A percentile compares a stretch with the other conserved stretches of the same genome.
These are phyloP conservation scores for Agrochola litura DNA, from an alignment of 2,888 invertebrate species.

Conservation along the genomic window DNA sequence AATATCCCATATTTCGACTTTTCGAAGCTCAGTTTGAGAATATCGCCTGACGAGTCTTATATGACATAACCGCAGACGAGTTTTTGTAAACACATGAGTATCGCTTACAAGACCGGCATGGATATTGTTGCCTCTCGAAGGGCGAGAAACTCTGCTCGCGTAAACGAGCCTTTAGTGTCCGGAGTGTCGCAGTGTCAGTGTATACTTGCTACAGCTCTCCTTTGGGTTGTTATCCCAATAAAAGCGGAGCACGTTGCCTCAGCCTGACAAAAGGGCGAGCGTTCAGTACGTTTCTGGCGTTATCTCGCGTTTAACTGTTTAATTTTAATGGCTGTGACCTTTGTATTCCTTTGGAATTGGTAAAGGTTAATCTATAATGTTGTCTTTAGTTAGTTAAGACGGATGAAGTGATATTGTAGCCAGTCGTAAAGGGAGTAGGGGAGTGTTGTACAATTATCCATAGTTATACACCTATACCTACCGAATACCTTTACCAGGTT, in stretches of 20 bases:
- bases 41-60: neutral
- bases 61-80: neutral
- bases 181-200: conserved; percentile 31
- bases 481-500: no score
- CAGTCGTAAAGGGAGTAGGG: neutral
- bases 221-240: conserved; percentile 68
- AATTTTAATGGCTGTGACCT: conserved; percentile 53
- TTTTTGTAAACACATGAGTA: neutral
- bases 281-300: conserved; percentile 50
- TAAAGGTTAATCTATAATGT: conserved; percentile 18
- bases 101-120: neutral
- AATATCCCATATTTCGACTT: neutral
- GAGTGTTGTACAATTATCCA: no score
- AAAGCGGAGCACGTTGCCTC: conserved; percentile 67
- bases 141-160: neutral
- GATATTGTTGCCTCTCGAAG: neutral
- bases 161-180: conserved; percentile 21
- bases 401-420: neutral
- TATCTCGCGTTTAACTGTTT: conserved; percentile 54
- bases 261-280: conserved; percentile 66
- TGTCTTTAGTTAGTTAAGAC: neutral
- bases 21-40: neutral
- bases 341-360: conserved; percentile 25
- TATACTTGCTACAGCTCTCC: conserved; percentile 43
- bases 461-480: no score